Base-by-base conservation (phyloP, 2,113 vertebrate species). In the Heterochromis multidens region DNA sequence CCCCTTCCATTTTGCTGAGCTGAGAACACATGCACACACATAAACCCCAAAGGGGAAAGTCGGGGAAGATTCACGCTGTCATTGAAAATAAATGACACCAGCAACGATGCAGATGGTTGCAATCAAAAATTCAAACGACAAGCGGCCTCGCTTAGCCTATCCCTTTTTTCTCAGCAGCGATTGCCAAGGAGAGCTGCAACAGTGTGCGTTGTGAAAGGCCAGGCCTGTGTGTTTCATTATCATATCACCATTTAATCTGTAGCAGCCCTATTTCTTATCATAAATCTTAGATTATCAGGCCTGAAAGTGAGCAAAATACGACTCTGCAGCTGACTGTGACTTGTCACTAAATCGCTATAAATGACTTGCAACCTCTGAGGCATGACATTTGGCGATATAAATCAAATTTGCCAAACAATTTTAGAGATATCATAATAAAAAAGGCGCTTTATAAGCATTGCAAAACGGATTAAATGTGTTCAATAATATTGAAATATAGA, bases 71-170 rank as follows among this genome's bases (percentile, higher is more conserved):
- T 93, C 90, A 84, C 89, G 70, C 92, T 92, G 93, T 94, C 93
- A 89, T 91, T 89, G 89, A 92, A 93, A 94, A 93, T 91, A 92
- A 95, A 95, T 95, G 93, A 94, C 94, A 94, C 88, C 88, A 88
- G 89, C 93, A 89, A 93, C 61, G 54, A 88, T 93, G 90, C 95
- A 95, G 92, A 95, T 94, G 95, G 95, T 93, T 94, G 88, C 93
- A 94, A 95, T 95, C 93, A 95, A 94, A 95, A 93, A 95, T 95
- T 94, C 87, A 94, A 94, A 95, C 90, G 90, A 94, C 92, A 93
- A 94, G 93, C 91, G 88, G 92, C 90, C 89, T 93, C 84, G 70
- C 90, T 94, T 91, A 91, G 88, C 92, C 88, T 86, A 87, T 87
- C 88, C 91, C n/a, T 57, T 83, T 91, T 90, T 91, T 84, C 93